A percentile compares a stretch with the other conserved stretches of the same genome.
Evolutionary conservation across 2,888 invertebrate genomes (phyloP).

Genomic region (Habroteleia sp.): DNA sequence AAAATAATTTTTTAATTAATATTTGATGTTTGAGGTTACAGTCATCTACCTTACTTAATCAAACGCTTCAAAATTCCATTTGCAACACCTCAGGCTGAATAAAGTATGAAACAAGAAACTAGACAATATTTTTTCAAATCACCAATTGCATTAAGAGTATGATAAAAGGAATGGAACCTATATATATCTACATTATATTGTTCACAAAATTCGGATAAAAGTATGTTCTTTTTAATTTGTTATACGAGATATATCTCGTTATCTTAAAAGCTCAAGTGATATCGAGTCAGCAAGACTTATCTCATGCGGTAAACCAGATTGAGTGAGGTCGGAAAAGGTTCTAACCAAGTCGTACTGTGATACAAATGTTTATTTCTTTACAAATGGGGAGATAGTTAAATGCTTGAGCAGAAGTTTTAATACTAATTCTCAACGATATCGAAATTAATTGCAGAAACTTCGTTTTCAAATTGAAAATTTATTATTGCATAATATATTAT

Average conservation of each 20-base stretch:
- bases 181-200: conserved; percentile 47
- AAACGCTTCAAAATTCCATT: conserved; percentile 22
- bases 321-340: conserved; percentile 54
- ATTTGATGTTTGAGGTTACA: no score
- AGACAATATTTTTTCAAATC: conserved; percentile 23
- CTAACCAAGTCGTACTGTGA: conserved; percentile 30
- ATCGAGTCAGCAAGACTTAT: conserved; percentile 57
- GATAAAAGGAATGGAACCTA: conserved; percentile 25
- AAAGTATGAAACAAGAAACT: conserved; percentile 25
- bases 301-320: conserved; percentile 61
- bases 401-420: no score
- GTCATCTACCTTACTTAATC: conserved; percentile 1
- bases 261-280: conserved; percentile 65
- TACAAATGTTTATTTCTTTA: conserved; percentile 56
- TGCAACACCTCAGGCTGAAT: conserved; percentile 39
- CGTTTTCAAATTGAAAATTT: no score
- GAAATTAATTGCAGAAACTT: no score
- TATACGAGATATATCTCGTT: conserved; percentile 53
- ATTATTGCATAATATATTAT: no score
- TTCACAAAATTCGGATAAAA: conserved; percentile 47
- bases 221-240: conserved; percentile 51
- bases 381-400: conserved; percentile 35
- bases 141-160: conserved; percentile 5
- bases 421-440: no score
- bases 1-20: no score